Base-by-base conservation (phyloP, 30 jellyfish, hydroid and myxozoan genomes). In the Sanderia malayensis region DNA sequence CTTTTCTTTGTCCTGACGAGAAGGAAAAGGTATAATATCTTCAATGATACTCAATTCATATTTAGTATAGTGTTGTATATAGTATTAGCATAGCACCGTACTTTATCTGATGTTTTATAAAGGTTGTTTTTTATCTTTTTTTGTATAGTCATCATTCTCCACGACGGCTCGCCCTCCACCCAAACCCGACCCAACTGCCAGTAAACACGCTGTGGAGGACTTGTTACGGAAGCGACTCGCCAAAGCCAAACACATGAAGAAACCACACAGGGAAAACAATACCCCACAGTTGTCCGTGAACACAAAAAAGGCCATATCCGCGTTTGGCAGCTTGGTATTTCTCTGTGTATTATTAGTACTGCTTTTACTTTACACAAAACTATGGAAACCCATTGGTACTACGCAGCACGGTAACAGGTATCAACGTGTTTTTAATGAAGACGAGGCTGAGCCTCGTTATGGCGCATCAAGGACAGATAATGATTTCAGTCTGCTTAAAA, bases 1-100 rank as follows among this genome's bases (percentile, higher is more conserved):
- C 84, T 15, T 41, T 76, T 44, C 85, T 86, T 1, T 86, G 96
- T 33, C 96, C 96, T n/a, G 75, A 70, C 30, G 92, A 86, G 58
- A 44, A 69, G n/a, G 88, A 86, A 69, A 80, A 80, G 93, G 93
- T 80, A 77, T 34, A 9, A 6, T 13, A n/a, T n/a, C n/a, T n/a
- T n/a, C n/a, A n/a, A n/a, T n/a, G n/a, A n/a, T n/a, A n/a, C n/a
- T n/a, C n/a, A n/a, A n/a, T n/a, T n/a, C 9, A 20, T n/a, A 6
- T 6, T 57, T n/a, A 19, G 31, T 19, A 19, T n/a, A 20, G 27
- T 9, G 68, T 9, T 19, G n/a, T 19, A 9, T 8, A 41, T 6
- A 41, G 15, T 41, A 6, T 41, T 8, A 15, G 55, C 11, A 15
- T 8, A 8, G 8, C 15, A 8, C 55, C 55, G 15, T 8, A 8